phyloP scores from a whole-genome alignment of 2,113 vertebrate genomes.

The Gavia stellata region DNA sequence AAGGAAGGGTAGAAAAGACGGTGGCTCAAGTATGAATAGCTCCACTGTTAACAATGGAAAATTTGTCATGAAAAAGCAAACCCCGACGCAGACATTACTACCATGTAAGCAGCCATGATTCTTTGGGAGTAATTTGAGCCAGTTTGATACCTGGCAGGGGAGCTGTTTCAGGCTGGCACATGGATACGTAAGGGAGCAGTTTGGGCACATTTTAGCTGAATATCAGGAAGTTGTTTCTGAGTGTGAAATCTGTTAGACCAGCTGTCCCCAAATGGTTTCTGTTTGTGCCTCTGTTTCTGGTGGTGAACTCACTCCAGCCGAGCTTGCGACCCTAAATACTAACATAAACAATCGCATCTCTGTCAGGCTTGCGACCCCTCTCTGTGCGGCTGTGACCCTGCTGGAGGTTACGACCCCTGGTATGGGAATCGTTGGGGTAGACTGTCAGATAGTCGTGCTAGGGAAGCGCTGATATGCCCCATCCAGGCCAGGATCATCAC shows the following conservation, averaged over 20 bases:
- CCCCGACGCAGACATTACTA: background rate
- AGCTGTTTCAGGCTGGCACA: conserved; percentile 12
- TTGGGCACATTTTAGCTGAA: background rate
- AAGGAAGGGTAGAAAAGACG: background rate
- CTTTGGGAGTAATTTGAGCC: background rate
- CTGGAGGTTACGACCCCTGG: conserved; percentile 16
- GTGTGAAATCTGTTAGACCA: conserved; percentile 30
- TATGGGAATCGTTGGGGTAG: background rate
- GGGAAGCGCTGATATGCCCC: background rate
- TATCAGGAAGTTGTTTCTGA: background rate
- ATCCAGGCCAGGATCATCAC: conserved; percentile 8
- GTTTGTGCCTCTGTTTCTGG: conserved; percentile 25
- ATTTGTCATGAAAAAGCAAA: background rate
- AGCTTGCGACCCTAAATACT: background rate
- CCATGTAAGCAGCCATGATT: background rate
- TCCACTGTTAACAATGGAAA: background rate
- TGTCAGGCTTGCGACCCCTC: conserved; percentile 18
- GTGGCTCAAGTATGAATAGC: background rate
- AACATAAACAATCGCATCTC: conserved; percentile 41
- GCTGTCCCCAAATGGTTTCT: conserved; percentile 51
- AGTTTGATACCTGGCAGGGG: background rate
- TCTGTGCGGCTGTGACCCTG: conserved; percentile 32
- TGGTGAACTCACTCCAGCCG: conserved; percentile 14
- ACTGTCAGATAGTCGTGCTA: background rate
- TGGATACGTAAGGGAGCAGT: background rate